Evolutionary conservation across 2,797 vertebrate genomes (phyloP), one percentile per base, ranked within the genome.

Genomic region (Craterocephalus amniculus): DNA sequence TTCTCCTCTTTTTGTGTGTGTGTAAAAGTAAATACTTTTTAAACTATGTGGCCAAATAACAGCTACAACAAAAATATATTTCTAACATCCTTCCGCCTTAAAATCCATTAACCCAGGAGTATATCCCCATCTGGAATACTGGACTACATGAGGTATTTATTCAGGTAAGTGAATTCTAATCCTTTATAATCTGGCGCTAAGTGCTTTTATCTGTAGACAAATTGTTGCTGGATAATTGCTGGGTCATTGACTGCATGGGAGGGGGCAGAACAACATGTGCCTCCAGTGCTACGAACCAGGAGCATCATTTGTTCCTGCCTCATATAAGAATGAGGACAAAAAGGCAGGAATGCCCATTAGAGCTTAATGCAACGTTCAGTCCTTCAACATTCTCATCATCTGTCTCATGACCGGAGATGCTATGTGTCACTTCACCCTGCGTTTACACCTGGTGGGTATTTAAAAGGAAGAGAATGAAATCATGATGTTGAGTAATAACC

Each of bases 161-260:
- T 87, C 88, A 90, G 81, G 81, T 90, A 87, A 81, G 72, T 83
- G 83, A 89, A 65, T 61, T 64, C 74, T 92, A 88, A 92, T 92
- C 88, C 85, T 87, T 84, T 84, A 78, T 90, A 90, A 92, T 88
- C 89, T 57, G 4, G 24, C 81, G 45, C 83, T 88, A 80, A 87
- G 78, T 83, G 84, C 84, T 90, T 88, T 85, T 80, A 84, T 89
- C 74, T 83, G 85, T 70, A 57, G 85, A 76, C 77, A 68, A 81
- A 78, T 52, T 80, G 81, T 61, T 70, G 63, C 71, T 68, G 76
- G 77, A 82, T 89, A 84, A 90, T 77, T 75, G 69, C 75, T 26
- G 75, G 86, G 80, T 87, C 84, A 61, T 16, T 54, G 74, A 76
- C 70, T 71, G 59, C 51, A 70, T 32, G 58, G 20, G 55, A 66